Percentiles rank a stretch among this genome's conserved stretches.
Conservation (phyloP, 2,888 invertebrate genomes). For the Liopterus haemorrhoidalis region DNA sequence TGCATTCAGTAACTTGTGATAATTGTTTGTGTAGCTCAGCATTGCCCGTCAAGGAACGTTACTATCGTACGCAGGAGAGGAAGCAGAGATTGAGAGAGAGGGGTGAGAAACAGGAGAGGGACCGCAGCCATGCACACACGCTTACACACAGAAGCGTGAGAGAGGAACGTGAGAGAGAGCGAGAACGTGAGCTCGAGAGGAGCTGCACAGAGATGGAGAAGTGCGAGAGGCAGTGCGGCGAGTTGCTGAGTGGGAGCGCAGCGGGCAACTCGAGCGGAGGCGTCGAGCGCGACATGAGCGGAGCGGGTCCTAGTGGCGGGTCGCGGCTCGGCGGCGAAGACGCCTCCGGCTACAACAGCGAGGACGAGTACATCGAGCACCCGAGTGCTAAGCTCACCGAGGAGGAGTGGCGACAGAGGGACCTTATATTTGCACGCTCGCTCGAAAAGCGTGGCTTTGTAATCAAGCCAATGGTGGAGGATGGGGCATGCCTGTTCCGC, state of each 20-base stretch:
- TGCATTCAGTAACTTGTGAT: background rate
- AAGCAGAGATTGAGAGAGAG: constrained; percentile 18
- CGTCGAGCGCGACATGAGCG: constrained; percentile 35
- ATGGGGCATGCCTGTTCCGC: constrained; percentile 83
- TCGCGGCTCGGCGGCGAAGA: constrained; percentile 38
- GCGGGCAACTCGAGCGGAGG: constrained; percentile 33
- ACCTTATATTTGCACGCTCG: constrained; percentile 21
- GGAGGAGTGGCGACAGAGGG: constrained; percentile 42
- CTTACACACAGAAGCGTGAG: constrained; percentile 27
- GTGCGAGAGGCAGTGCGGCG: constrained; percentile 10
- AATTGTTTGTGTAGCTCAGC: constrained; percentile 25
- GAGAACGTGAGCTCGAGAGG: constrained; percentile 39
- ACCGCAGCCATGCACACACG: constrained; percentile 20
- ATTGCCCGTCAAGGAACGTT: constrained; percentile 17
- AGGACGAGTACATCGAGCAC: constrained; percentile 44
- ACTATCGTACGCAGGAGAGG: constrained; percentile 16
- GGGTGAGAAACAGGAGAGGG: constrained; percentile 34
- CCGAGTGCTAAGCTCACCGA: constrained; percentile 37
- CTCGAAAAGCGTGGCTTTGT: constrained; percentile 45
- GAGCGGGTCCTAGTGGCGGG: constrained; percentile 22
- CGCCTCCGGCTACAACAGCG: constrained; percentile 45
- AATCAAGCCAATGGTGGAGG: constrained; percentile 78
- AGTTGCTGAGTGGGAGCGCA: constrained; percentile 36
- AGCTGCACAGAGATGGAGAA: constrained; percentile 4
- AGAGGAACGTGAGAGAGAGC: constrained; percentile 26